Conservation (phyloP, 2,888 invertebrate species). For the Macrophya annulata region DNA sequence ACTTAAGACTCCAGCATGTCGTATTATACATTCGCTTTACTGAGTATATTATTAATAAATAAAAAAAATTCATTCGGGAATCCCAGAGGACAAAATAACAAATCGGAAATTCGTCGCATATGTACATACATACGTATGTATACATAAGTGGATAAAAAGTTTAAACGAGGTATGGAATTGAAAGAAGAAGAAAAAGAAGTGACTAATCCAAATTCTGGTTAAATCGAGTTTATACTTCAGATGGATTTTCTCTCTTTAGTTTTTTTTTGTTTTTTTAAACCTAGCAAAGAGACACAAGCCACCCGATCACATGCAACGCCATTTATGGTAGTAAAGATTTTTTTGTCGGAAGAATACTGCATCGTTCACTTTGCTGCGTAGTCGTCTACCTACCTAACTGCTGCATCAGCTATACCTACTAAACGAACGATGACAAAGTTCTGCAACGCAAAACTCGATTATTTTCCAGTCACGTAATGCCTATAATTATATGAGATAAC, state of each 20-base stretch:
- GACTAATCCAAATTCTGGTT: slow-evolving; percentile 25
- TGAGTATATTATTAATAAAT: not conserved
- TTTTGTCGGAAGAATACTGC: slow-evolving; percentile 10
- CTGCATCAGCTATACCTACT: slow-evolving; percentile 4
- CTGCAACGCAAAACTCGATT: not conserved
- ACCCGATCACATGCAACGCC: slow-evolving; percentile 24
- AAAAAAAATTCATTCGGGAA: not conserved
- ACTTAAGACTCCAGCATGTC: not conserved
- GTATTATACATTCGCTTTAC: not conserved
- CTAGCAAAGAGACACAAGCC: not conserved
- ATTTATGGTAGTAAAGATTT: slow-evolving; percentile 42
- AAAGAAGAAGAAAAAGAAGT: not conserved
- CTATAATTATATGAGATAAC: not conserved
- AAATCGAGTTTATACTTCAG: not conserved
- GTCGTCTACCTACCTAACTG: not conserved
- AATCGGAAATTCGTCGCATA: not conserved
- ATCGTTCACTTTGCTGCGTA: not conserved
- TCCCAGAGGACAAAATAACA: too few species aligned
- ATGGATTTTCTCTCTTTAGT: not conserved
- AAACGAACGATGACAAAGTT: not conserved
- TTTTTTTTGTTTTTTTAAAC: not conserved
- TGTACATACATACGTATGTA: not conserved
- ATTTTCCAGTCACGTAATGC: not conserved
- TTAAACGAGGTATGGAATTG: not conserved
- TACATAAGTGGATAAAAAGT: not conserved